phyloP scores from a whole-genome alignment of 2,113 vertebrate species.

The Anoura caudifer region DNA sequence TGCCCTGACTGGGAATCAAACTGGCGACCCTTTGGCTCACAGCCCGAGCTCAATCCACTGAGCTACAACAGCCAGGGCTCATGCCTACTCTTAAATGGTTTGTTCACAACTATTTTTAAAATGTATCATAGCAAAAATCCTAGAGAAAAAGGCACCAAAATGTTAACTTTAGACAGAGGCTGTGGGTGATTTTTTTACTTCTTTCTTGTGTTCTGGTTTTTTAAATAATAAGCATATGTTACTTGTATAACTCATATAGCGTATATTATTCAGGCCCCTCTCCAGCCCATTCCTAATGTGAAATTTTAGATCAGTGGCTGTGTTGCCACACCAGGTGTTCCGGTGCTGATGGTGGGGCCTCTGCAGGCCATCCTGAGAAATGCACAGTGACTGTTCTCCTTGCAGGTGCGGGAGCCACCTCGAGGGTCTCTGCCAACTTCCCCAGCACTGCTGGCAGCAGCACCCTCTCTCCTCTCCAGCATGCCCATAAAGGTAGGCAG shows the following conservation, averaged over 20 bases:
- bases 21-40: no score
- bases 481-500: constrained; percentile 88
- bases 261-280: no score
- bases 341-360: neutral
- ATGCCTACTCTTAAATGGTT: neutral
- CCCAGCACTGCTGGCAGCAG: constrained; percentile 85
- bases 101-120: neutral
- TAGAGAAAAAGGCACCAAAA: neutral
- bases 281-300: neutral
- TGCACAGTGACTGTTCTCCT: constrained; percentile 48
- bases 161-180: neutral
- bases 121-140: neutral
- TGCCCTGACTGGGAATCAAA: no score
- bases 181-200: neutral
- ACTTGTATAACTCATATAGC: neutral
- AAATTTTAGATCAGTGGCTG: neutral
- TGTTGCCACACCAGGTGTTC: neutral
- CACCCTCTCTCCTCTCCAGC: constrained; percentile 89
- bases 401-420: constrained; percentile 84
- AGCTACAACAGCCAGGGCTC: no score
- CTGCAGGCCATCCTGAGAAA: neutral
- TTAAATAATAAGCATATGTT: neutral
- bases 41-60: no score
- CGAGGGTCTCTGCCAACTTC: constrained; percentile 80
- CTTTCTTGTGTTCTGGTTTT: neutral